Percentiles rank a stretch among this genome's conserved stretches.
Evolutionary conservation across 2,888 invertebrate species (phyloP).

Genomic region (Drosophila merina): DNA sequence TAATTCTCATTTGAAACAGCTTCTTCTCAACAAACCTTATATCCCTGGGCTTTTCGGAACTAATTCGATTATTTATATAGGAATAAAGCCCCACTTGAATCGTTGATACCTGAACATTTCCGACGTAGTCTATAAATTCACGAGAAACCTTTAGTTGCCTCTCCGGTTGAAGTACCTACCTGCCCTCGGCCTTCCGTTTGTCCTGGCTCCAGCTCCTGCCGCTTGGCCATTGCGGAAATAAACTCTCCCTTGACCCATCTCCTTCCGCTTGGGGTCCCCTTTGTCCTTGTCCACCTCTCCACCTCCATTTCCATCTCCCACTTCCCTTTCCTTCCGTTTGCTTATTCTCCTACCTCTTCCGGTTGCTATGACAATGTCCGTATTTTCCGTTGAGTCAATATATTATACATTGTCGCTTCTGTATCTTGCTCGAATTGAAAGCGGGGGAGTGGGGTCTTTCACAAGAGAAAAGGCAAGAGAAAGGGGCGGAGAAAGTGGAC

Average conservation of each 20-base stretch:
- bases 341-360: slow-evolving; percentile 56
- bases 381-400: slow-evolving; percentile 74
- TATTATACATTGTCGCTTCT: slow-evolving; percentile 68
- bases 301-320: slow-evolving; percentile 14
- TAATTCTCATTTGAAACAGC: not conserved
- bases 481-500: slow-evolving; percentile 63
- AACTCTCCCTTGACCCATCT: slow-evolving; percentile 72
- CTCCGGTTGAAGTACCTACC: not conserved
- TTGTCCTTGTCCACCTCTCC: slow-evolving; percentile 15
- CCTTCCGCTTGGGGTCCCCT: slow-evolving; percentile 55
- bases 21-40: not conserved
- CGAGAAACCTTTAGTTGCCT: slow-evolving; percentile 3
- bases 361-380: slow-evolving; percentile 73
- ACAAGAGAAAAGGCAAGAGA: slow-evolving; percentile 3
- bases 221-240: slow-evolving; percentile 71
- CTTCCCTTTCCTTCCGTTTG: slow-evolving; percentile 8
- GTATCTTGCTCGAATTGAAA: slow-evolving; percentile 31
- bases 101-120: slow-evolving; percentile 41
- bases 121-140: slow-evolving; percentile 34
- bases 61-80: slow-evolving; percentile 40
- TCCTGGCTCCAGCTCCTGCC: slow-evolving; percentile 26
- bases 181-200: slow-evolving; percentile 14
- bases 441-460: not conserved
- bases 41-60: slow-evolving; percentile 22
- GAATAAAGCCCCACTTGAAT: slow-evolving; percentile 16